phyloP scores from a whole-genome alignment of 2,797 vertebrate species.

The Oreochromis mossambicus region DNA sequence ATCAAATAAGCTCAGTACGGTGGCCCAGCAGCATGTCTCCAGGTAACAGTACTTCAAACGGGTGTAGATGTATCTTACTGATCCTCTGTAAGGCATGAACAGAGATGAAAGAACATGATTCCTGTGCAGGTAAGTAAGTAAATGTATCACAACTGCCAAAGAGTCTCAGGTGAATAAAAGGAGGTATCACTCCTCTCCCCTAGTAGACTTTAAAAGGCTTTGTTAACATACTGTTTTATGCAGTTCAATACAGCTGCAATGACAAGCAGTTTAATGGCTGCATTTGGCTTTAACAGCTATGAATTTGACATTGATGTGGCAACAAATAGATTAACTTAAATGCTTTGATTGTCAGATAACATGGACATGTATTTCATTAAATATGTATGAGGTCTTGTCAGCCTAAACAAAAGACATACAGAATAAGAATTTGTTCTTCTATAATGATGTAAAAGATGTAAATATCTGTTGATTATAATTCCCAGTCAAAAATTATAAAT shows the following conservation, averaged over 20 bases:
- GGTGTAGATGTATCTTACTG: constrained; percentile 55
- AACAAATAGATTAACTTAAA: neutral
- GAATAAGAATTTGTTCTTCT: neutral
- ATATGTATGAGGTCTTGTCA: neutral
- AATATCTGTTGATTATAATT: neutral
- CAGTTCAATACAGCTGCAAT: neutral
- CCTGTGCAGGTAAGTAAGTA: constrained; percentile 60
- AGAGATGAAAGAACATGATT: constrained; percentile 62
- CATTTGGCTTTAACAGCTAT: constrained; percentile 5
- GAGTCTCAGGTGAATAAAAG: constrained; percentile 33
- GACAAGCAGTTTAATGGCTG: neutral
- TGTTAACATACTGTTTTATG: neutral
- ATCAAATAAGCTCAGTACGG: constrained; percentile 62
- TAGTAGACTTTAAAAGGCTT: constrained; percentile 13
- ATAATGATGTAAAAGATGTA: neutral
- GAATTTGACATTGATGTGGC: neutral
- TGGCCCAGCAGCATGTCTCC: constrained; percentile 52
- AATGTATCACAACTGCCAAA: constrained; percentile 67
- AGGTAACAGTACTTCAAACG: constrained; percentile 61
- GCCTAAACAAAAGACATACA: neutral
- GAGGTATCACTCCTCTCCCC: constrained; percentile 14
- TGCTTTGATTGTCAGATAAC: neutral
- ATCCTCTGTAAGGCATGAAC: constrained; percentile 46
- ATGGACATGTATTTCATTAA: neutral
- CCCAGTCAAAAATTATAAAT: neutral